Base-by-base conservation (phyloP, 2,797 vertebrate genomes). In the Phoxinus dragarum region DNA sequence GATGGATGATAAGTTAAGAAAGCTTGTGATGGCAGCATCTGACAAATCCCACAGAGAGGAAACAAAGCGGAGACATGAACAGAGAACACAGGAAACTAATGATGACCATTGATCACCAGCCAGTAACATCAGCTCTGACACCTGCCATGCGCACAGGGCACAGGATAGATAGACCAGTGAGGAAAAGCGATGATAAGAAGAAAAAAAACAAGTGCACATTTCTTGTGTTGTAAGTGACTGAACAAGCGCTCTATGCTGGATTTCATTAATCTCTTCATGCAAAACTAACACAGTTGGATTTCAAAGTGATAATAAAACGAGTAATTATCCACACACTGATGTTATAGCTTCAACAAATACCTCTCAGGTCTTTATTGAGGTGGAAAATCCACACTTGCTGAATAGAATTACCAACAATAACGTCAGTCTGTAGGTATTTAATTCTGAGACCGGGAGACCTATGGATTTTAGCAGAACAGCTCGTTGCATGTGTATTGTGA, bases 11-110 rank as follows among this genome's bases (percentile, higher is more conserved):
- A 52, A 81, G 86, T 73, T 80, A 49, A 61, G 67, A 84, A 64
- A 80, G 40, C 56, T 80, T 52, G 31, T 73, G 69, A 73, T 40
- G 31, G 38, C 68, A 64, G 54, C 10, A 7, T 80, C 77, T 73
- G 68, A 85, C 77, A 72, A 40, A 80, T 36, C 75, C 14, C 27
- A 67, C 74, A 81, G 82, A 84, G 76, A 47, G 56, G 79, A 82
- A 79, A 40, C 81, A 81, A 80, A 79, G 85, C 68, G 75, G 34
- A 64, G 66, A 44, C 68, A 85, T 77, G 64, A 56, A 75, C 10
- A 73, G 82, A 82, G 68, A 82, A 80, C 82, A 88, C 88, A 85
- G 47, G 21, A 89, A 86, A 73, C 68, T 80, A 85, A 85, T 85
- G 84, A 85, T 80, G 76, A 85, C 75, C 76, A 85, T 85, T 80